phyloP scores from a whole-genome alignment of 2,888 invertebrate genomes.

The Microlaimidae sp. region DNA sequence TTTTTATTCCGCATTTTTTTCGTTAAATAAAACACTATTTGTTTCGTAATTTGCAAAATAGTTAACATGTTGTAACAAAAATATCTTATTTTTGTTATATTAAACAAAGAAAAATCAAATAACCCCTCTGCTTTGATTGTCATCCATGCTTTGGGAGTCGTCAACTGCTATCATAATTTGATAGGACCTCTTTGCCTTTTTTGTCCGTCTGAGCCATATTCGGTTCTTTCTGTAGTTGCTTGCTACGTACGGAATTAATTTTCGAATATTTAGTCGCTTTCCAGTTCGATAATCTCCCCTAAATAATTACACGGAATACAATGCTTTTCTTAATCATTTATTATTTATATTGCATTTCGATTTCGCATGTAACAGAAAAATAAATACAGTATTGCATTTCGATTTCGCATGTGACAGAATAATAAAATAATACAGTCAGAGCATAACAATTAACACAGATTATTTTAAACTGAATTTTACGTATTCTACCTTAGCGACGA shows the following conservation, averaged over 20 bases:
- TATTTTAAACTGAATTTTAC: too few species aligned
- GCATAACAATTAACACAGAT: too few species aligned
- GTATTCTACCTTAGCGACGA: too few species aligned
- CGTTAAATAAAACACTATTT: not conserved
- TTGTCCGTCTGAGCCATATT: slow-evolving; percentile 89
- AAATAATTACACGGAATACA: too few species aligned
- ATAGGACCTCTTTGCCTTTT: slow-evolving; percentile 84
- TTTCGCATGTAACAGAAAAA: too few species aligned
- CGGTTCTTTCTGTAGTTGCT: slow-evolving; percentile 97
- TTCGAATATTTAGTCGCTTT: slow-evolving; percentile 90
- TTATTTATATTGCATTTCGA: too few species aligned
- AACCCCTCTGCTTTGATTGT: slow-evolving; percentile 46
- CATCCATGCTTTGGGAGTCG: slow-evolving; percentile 58
- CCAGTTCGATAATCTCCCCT: slow-evolving; percentile 89
- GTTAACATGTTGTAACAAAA: not conserved
- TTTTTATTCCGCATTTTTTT: not conserved
- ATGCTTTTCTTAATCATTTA: too few species aligned
- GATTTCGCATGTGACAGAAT: too few species aligned
- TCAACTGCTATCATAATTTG: slow-evolving; percentile 90
- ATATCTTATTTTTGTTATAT: too few species aligned
- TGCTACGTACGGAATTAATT: slow-evolving; percentile 93
- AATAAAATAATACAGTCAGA: too few species aligned
- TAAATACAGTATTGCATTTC: too few species aligned
- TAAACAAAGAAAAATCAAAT: too few species aligned
- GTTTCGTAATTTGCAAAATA: not conserved